Conservation (phyloP, 1,140 invertebrate genomes). For the Dendrolimus kikuchii region DNA sequence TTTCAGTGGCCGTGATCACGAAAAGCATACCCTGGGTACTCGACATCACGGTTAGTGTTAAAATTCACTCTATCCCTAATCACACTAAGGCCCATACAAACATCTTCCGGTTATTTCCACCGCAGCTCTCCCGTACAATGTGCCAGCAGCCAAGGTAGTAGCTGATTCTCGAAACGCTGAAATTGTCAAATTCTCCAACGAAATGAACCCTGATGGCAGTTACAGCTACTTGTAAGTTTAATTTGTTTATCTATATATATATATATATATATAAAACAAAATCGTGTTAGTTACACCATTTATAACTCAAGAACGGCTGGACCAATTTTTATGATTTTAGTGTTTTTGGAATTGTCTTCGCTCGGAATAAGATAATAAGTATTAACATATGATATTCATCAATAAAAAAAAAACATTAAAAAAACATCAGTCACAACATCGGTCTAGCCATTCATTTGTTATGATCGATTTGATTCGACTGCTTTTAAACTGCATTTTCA, state of each 20-base stretch:
- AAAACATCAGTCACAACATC: not conserved
- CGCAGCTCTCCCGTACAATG: not conserved
- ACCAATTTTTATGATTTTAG: slow-evolving; percentile 1
- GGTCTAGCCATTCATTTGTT: not conserved
- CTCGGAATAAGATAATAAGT: not conserved
- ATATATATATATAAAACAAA: not conserved
- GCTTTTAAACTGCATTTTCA: too few species aligned
- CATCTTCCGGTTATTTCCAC: not conserved
- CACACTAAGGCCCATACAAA: slow-evolving; percentile 1
- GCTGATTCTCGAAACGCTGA: slow-evolving; percentile 30
- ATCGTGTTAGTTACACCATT: too few species aligned
- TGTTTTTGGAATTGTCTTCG: slow-evolving; percentile 5
- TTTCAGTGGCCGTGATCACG: too few species aligned
- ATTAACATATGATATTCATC: too few species aligned
- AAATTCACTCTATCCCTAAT: slow-evolving; percentile 3
- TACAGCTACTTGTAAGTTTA: slow-evolving; percentile 52
- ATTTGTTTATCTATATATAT: not conserved
- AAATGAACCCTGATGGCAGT: slow-evolving; percentile 43
- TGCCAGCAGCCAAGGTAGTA: slow-evolving; percentile 18
- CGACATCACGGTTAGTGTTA: slow-evolving; percentile 3
- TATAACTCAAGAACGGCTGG: not conserved
- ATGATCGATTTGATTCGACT: not conserved
- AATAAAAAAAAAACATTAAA: not conserved
- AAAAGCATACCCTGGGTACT: too few species aligned
- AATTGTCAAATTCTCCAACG: slow-evolving; percentile 38